Percentiles rank a stretch among this genome's conserved stretches.
These are phyloP conservation scores for Alosa alosa DNA, from an alignment of 2,113 vertebrate genomes.

Conservation along the genomic window DNA sequence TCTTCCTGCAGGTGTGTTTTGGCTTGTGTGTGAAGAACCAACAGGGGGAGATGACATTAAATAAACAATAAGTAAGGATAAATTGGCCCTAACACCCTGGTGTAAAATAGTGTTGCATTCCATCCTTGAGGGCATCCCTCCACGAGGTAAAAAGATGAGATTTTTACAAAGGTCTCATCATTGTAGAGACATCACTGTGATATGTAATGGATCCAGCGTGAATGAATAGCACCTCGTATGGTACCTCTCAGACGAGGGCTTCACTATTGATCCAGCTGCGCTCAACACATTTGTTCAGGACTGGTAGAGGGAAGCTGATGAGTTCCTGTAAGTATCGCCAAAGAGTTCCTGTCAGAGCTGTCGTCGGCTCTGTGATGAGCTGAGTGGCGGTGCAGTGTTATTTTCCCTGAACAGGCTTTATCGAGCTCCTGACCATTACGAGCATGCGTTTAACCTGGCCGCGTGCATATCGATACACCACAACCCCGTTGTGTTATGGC, in stretches of 20 bases:
- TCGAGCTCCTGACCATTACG: slow-evolving; percentile 70
- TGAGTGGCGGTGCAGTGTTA: slow-evolving; percentile 26
- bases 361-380: neutral
- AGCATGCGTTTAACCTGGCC: slow-evolving; percentile 68
- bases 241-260: neutral
- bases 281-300: neutral
- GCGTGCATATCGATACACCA: slow-evolving; percentile 70
- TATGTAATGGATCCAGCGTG: neutral
- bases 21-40: too few relatives aligned
- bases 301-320: neutral
- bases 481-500: slow-evolving; percentile 48
- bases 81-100: neutral
- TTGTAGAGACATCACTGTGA: neutral
- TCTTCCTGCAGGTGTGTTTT: too few relatives aligned
- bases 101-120: neutral
- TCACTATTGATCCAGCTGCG: neutral
- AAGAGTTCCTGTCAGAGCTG: neutral
- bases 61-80: too few relatives aligned
- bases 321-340: neutral
- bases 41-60: too few relatives aligned
- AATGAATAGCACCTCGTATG: neutral
- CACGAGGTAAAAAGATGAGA: neutral
- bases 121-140: neutral
- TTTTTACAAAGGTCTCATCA: neutral
- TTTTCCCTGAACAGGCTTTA: slow-evolving; percentile 66